Conservation (phyloP, 2,797 vertebrate genomes). For the Sebastes hopkinsi region DNA sequence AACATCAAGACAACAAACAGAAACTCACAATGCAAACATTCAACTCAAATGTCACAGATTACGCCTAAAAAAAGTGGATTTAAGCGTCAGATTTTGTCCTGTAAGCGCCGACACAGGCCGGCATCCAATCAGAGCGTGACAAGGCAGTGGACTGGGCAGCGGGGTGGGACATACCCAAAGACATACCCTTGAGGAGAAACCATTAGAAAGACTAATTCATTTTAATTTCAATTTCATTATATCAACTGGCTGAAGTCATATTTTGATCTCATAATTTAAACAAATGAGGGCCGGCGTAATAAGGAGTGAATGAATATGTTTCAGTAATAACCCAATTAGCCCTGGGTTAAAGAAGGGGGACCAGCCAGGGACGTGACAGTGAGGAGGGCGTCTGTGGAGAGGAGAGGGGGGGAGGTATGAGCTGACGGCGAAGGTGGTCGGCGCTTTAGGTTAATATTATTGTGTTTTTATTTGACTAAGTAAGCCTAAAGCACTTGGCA, state of each 20-base stretch:
- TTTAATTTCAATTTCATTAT: conserved; percentile 86
- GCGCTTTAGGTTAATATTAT: conserved; percentile 47
- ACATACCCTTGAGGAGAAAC: conserved; percentile 73
- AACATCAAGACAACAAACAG: not conserved
- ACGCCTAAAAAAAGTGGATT: not conserved
- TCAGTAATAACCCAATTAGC: conserved; percentile 87
- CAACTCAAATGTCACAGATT: not conserved
- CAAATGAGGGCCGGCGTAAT: conserved; percentile 78
- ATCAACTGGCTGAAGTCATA: conserved; percentile 85
- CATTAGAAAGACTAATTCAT: conserved; percentile 88
- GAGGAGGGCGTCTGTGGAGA: conserved; percentile 25
- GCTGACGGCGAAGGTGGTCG: conserved; percentile 5
- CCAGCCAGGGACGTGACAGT: conserved; percentile 54
- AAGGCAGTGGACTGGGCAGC: conserved; percentile 51
- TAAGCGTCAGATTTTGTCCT: not conserved
- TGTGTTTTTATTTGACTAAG: conserved; percentile 60
- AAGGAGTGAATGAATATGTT: conserved; percentile 82
- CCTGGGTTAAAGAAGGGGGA: conserved; percentile 69
- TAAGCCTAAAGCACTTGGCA: conserved; percentile 43
- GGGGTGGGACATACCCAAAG: conserved; percentile 58
- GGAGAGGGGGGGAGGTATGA: not conserved
- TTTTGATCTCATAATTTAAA: conserved; percentile 87
- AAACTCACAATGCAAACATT: not conserved
- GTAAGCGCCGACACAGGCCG: not conserved
- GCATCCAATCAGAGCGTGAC: conserved; percentile 34